These are phyloP conservation scores for Typhlichthys eigenmanni DNA, from an alignment of 2,797 vertebrate species.

Conservation along the genomic window DNA sequence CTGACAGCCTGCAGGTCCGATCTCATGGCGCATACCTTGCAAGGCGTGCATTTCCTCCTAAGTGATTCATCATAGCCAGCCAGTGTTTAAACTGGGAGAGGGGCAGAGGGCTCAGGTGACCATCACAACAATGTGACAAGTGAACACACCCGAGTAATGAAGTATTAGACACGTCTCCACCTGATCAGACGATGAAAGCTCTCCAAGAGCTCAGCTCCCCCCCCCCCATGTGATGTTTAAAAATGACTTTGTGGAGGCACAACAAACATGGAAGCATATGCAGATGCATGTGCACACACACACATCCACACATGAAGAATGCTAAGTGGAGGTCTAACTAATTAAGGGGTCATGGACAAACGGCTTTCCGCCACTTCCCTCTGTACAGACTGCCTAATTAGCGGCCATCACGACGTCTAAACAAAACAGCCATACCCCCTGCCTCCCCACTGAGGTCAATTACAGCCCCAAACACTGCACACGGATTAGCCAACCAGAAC, in stretches of 20 bases:
- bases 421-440: conserved; percentile 7
- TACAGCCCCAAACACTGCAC: conserved; percentile 46
- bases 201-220: not conserved
- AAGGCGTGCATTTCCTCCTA: not conserved
- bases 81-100: not conserved
- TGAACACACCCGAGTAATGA: not conserved
- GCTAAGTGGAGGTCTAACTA: conserved; percentile 37
- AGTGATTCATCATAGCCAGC: conserved; percentile 3
- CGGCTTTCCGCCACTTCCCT: conserved; percentile 34
- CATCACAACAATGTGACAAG: conserved; percentile 1
- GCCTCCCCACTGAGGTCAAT: conserved; percentile 38
- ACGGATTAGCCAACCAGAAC: conserved; percentile 5
- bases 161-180: not conserved
- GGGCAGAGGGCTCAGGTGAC: not conserved
- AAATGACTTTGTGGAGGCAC: not conserved
- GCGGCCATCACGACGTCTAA: conserved; percentile 31
- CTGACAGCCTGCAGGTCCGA: conserved; percentile 3
- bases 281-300: not conserved
- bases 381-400: conserved; percentile 19
- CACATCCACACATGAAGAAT: conserved; percentile 7
- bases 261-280: not conserved
- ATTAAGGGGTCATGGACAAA: conserved; percentile 51
- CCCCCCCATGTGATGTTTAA: not conserved
- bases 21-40: not conserved
- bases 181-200: conserved; percentile 2